Percentiles rank a stretch among this genome's conserved stretches.
These are phyloP conservation scores for Monopterus albus DNA, from an alignment of 2,113 vertebrate species.

Conservation along the genomic window DNA sequence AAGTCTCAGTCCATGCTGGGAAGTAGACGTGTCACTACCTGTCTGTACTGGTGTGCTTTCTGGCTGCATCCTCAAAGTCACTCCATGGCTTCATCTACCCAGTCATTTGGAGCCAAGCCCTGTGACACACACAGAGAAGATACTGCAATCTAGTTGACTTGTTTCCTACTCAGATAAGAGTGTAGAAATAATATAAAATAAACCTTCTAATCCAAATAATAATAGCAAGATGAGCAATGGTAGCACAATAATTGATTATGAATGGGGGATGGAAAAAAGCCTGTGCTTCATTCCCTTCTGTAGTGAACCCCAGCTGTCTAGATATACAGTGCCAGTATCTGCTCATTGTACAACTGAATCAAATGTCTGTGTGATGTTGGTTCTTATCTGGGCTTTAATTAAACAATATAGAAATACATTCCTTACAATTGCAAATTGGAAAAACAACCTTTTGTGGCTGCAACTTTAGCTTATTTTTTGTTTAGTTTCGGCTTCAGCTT, in stretches of 20 bases:
- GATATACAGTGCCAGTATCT: background rate
- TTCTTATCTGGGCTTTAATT: slow-evolving; percentile 11
- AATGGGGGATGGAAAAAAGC: background rate
- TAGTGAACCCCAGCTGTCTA: background rate
- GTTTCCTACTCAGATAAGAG: slow-evolving; percentile 6
- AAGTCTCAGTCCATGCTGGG: slow-evolving; percentile 57
- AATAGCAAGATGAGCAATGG: background rate
- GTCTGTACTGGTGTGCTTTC: slow-evolving; percentile 41
- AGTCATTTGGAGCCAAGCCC: slow-evolving; percentile 41
- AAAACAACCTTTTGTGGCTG: background rate
- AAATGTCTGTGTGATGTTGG: background rate
- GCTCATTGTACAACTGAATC: slow-evolving; percentile 6
- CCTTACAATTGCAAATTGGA: background rate
- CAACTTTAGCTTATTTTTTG: background rate
- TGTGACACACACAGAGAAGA: slow-evolving; percentile 17
- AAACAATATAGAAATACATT: slow-evolving; percentile 3
- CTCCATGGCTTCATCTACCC: slow-evolving; percentile 21
- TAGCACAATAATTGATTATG: background rate
- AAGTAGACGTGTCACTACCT: slow-evolving; percentile 64
- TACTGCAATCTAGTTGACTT: slow-evolving; percentile 28
- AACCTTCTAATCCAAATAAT: slow-evolving; percentile 16
- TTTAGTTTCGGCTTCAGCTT: slow-evolving; percentile 11
- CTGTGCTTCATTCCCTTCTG: background rate
- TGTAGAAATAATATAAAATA: background rate
- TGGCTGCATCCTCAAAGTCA: slow-evolving; percentile 57